Conservation (phyloP, 2,797 vertebrate species). For the Notamacropus eugenii region DNA sequence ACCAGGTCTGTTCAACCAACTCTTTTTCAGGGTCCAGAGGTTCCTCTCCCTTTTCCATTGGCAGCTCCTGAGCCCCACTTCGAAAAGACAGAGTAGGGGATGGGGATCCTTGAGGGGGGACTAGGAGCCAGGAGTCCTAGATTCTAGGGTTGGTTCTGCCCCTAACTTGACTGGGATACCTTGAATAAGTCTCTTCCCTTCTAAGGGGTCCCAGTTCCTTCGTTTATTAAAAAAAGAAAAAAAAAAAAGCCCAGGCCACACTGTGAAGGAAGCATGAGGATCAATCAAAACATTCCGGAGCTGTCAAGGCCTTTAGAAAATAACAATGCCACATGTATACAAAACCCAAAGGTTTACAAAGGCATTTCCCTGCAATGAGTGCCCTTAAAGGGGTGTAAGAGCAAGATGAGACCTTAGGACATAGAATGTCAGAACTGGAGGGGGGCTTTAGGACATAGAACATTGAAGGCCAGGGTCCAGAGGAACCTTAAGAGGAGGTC, state of each 20-base stretch:
- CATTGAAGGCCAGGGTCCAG: background rate
- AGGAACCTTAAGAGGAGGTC: background rate
- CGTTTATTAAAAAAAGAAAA: constrained; percentile 40
- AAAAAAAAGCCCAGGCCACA: background rate
- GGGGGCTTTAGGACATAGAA: background rate
- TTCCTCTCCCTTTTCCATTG: constrained; percentile 91
- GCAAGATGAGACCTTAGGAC: background rate
- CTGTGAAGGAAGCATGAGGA: background rate
- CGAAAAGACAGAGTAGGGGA: background rate
- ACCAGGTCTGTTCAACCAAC: constrained; percentile 90
- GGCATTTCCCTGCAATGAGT: background rate
- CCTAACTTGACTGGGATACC: background rate
- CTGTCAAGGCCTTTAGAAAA: background rate
- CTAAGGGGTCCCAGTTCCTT: constrained; percentile 81
- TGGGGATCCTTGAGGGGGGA: background rate
- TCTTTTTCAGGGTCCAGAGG: constrained; percentile 89
- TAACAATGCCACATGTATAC: background rate
- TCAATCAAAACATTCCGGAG: background rate
- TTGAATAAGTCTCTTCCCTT: background rate
- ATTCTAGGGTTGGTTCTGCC: background rate
- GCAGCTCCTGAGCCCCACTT: constrained; percentile 71
- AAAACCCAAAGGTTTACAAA: background rate
- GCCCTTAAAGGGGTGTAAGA: background rate
- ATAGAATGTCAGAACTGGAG: background rate
- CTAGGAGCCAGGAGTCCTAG: background rate